These are phyloP conservation scores for Telmatherina bonti DNA, from an alignment of 2,797 vertebrate genomes.

Conservation along the genomic window DNA sequence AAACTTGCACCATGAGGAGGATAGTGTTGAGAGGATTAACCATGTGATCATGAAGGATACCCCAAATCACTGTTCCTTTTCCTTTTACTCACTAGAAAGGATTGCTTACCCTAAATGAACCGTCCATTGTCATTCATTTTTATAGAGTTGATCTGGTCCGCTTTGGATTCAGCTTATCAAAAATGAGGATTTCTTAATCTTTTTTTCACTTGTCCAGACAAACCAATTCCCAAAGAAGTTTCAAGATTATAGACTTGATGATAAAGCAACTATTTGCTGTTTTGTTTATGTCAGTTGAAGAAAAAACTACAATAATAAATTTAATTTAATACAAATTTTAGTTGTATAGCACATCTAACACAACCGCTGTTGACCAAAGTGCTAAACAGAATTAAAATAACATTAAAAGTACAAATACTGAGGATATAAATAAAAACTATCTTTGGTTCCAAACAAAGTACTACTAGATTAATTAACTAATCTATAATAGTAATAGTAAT, in stretches of 20 bases:
- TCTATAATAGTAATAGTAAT: background rate
- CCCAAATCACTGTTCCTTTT: slow-evolving; percentile 33
- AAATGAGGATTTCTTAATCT: background rate
- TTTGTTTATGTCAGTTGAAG: too few relatives aligned
- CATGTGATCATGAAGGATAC: slow-evolving; percentile 49
- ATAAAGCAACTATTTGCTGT: too few relatives aligned
- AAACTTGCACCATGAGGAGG: slow-evolving; percentile 23
- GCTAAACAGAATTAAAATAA: too few relatives aligned
- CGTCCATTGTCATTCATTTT: background rate
- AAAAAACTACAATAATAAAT: too few relatives aligned
- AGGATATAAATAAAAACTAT: too few relatives aligned
- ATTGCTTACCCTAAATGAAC: slow-evolving; percentile 9
- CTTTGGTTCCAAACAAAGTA: too few relatives aligned
- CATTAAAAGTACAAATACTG: too few relatives aligned
- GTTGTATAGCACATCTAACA: too few relatives aligned
- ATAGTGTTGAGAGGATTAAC: slow-evolving; percentile 67
- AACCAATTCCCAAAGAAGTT: background rate
- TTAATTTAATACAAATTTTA: too few relatives aligned
- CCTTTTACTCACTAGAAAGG: slow-evolving; percentile 32
- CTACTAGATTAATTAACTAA: too few relatives aligned
- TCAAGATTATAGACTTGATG: too few relatives aligned
- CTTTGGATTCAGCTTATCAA: background rate
- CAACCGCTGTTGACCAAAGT: too few relatives aligned
- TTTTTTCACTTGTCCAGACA: background rate
- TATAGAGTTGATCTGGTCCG: background rate